Evolutionary conservation across 2,797 vertebrate species (phyloP).

Genomic region (Phrynocephalus forsythii): DNA sequence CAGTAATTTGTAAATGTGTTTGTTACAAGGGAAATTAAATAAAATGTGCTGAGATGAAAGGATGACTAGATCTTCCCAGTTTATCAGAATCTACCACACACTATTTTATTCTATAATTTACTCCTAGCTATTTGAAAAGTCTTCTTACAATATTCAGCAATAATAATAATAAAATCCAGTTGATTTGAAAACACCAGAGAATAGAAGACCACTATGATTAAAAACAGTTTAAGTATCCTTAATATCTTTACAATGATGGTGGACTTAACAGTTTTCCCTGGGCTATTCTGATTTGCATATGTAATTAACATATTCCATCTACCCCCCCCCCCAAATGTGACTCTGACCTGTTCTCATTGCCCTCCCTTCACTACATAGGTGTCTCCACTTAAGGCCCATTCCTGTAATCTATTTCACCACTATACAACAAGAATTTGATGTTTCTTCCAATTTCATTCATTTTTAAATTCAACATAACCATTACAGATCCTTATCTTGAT

Average conservation of each 20-base stretch:
- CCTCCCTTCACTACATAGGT: no score
- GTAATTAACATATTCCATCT: no score
- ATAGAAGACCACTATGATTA: no score
- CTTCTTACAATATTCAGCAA: neutral
- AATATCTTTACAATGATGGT: no score
- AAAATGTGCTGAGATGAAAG: neutral
- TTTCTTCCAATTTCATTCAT: neutral
- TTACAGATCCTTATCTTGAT: no score
- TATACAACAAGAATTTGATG: no score
- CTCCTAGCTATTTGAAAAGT: neutral
- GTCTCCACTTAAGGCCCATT: no score
- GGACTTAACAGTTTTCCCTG: no score
- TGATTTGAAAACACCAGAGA: no score
- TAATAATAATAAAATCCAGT: neutral
- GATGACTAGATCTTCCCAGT: neutral
- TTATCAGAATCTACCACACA: neutral
- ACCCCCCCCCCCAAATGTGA: no score
- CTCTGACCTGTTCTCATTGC: no score
- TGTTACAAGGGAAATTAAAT: neutral
- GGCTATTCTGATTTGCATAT: no score
- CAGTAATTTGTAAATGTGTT: constrained; percentile 6
- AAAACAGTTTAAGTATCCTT: neutral
- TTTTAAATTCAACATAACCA: neutral
- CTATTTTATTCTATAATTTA: neutral
- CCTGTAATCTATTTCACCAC: neutral